A percentile compares a stretch with the other conserved stretches of the same genome.
phyloP scores from a whole-genome alignment of 2,113 vertebrate genomes.

The Probosciger aterrimus region DNA sequence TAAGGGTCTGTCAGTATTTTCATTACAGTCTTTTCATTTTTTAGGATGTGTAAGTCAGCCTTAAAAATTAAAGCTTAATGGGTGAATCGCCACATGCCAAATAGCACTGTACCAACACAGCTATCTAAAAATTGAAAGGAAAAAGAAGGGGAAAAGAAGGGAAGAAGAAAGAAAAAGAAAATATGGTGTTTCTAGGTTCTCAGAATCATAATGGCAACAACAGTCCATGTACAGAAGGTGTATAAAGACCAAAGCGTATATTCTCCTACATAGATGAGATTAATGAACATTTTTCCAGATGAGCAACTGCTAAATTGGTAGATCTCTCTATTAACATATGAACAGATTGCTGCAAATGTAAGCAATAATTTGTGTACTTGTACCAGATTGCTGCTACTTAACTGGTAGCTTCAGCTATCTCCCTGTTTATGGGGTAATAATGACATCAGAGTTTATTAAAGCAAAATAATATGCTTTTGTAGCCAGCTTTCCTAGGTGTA shows the following conservation, averaged over 20 bases:
- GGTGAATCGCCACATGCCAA: background rate
- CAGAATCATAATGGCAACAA: background rate
- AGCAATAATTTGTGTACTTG: conserved; percentile 10
- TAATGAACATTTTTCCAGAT: conserved; percentile 5
- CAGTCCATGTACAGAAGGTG: rapidly evolving
- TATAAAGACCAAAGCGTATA: background rate
- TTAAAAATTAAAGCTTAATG: background rate
- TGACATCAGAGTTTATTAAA: background rate
- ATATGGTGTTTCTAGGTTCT: background rate
- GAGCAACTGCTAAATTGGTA: conserved; percentile 24
- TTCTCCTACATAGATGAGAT: background rate
- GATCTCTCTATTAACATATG: background rate
- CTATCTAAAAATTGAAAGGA: background rate
- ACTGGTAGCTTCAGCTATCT: background rate
- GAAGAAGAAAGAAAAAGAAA: background rate
- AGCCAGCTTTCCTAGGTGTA: background rate
- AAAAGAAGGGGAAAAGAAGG: background rate
- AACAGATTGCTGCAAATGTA: conserved; percentile 38
- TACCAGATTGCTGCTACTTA: conserved; percentile 10
- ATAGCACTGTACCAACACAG: background rate
- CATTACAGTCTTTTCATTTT: conserved; percentile 44
- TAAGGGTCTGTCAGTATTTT: conserved; percentile 35
- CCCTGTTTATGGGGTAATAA: background rate
- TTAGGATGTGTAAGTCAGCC: background rate
- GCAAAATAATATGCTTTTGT: background rate